Base-by-base conservation (phyloP, 2,113 vertebrate genomes). In the Macrotis lagotis region DNA sequence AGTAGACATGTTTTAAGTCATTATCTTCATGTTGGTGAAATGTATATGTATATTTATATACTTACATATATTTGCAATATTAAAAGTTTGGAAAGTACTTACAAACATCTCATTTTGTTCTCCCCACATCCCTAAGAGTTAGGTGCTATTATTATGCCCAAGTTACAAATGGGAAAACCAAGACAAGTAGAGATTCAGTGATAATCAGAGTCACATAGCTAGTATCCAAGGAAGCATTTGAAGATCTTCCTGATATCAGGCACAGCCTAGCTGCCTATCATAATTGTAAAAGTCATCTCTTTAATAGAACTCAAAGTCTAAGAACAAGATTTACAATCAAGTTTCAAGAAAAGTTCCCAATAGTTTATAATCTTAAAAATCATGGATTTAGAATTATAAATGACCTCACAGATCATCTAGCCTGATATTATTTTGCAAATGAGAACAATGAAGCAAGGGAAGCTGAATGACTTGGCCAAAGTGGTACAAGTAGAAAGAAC, bases 271-370 rank as follows among this genome's bases (percentile, higher is more conserved):
- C 28, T 0, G 6, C 3, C 3, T 93, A 92, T 52, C 51, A 51
- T 1, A 88, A 49, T 93, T 96, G 90, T 88, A 92, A 93, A 94
- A 89, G 53, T 52, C 44, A 91, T 25, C 47, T 51, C 48, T 92
- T 92, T 26, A 49, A 37, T 50, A 53, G 14, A 95, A 94, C 26
- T 51, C 4, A 11, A 91, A 11, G 91, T 92, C 50, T 92, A 91
- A n/a, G 51, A 96, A 49, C 48, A 96, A 14, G 95, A 37, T 28
- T 49, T 89, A 93, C 47, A 44, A 90, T 89, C 49, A 95, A 93
- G 93, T 92, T 91, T 95, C 92, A 93, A 9, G 37, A 83, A 89
- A 52, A 31, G 92, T 51, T 12, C 9, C 31, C 31, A 37, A 16
- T 4, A 66, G 59, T 10, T 16, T 28, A 59, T 31, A 59, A 59